Evolutionary conservation across 2,888 invertebrate species (phyloP).

Genomic region (Invenusta paracnida): DNA sequence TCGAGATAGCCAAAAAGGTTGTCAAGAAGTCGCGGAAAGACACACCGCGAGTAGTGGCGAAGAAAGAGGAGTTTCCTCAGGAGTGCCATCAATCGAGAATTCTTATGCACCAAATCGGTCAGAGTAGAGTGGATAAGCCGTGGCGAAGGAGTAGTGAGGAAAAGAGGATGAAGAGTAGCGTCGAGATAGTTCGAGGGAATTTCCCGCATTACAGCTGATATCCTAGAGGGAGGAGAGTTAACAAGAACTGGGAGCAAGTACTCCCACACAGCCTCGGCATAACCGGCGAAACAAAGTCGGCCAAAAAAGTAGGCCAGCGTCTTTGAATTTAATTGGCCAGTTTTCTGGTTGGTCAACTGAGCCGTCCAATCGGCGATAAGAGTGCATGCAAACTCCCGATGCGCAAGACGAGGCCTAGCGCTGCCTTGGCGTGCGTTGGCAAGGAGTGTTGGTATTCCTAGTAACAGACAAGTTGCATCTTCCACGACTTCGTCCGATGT

Average conservation of each 20-base stretch:
- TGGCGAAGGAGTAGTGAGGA: background rate
- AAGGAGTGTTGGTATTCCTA: background rate
- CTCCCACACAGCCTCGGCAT: background rate
- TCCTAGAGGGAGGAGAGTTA: background rate
- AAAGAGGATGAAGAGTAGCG: background rate
- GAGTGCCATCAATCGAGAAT: background rate
- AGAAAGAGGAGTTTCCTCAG: background rate
- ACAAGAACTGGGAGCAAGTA: background rate
- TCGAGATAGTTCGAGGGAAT: background rate
- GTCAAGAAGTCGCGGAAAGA: background rate
- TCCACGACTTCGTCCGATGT: background rate
- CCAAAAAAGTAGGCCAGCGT: background rate
- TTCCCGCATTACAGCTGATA: background rate
- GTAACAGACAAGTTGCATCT: background rate
- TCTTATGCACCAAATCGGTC: background rate
- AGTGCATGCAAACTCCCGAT: background rate
- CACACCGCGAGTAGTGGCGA: background rate
- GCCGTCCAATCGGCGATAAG: background rate
- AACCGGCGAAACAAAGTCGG: background rate
- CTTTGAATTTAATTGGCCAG: background rate
- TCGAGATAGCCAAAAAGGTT: background rate
- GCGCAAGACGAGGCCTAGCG: background rate
- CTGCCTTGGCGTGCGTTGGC: background rate
- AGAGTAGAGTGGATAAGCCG: background rate
- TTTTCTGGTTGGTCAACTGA: background rate